Conservation (phyloP, 2,888 invertebrate species). For the Pseudanteris insignis region DNA sequence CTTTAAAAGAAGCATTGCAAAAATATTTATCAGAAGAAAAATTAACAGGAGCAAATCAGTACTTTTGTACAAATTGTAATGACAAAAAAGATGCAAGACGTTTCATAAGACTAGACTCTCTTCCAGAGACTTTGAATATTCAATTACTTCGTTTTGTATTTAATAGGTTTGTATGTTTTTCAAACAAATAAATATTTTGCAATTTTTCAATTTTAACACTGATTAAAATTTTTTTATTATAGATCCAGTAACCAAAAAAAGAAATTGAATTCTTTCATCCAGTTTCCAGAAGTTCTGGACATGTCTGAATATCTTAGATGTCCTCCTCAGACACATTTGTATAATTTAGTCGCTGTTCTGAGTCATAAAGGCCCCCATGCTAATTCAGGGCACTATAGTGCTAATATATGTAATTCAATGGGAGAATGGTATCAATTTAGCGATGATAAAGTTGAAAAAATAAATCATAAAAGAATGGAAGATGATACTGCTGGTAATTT, state of each 20-base stretch:
- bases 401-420: conserved; percentile 64
- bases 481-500: conserved; percentile 62
- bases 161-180: no score
- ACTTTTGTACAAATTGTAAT: conserved; percentile 70
- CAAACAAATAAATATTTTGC: no score
- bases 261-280: conserved; percentile 71
- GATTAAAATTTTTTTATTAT: conserved; percentile 43
- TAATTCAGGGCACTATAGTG: conserved; percentile 75
- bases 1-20: conserved; percentile 68
- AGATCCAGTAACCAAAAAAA: conserved; percentile 71
- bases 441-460: conserved; percentile 69
- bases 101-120: conserved; percentile 68
- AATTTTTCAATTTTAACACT: no score
- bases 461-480: conserved; percentile 65
- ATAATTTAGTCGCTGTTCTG: conserved; percentile 73
- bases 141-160: conserved; percentile 73
- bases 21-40: conserved; percentile 72
- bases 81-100: conserved; percentile 71
- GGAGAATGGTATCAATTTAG: conserved; percentile 75
- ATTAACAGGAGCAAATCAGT: conserved; percentile 71
- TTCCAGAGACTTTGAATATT: conserved; percentile 72
- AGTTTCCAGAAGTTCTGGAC: conserved; percentile 72
- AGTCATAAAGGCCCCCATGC: conserved; percentile 74
- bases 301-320: conserved; percentile 68
- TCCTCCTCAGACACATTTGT: conserved; percentile 62